Base-by-base conservation (phyloP, 2,888 invertebrate species). In the Drosophila picticornis region DNA sequence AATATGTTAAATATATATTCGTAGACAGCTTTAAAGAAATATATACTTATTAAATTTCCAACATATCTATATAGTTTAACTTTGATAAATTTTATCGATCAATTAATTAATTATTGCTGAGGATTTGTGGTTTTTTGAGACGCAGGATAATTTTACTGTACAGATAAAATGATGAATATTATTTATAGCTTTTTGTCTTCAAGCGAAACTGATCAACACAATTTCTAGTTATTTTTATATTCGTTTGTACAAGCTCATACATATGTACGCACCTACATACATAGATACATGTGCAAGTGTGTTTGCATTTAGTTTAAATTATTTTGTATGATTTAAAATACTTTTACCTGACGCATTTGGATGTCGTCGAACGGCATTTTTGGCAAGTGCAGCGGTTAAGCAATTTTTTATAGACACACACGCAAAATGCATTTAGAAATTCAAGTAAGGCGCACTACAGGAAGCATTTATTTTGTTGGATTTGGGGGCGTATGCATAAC, bases 401-500 rank as follows among this genome's bases (percentile, higher is more conserved):
- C 77, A 80, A 34, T 60, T 67, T 55, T 48, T 60, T 56, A 62
- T 64, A 65, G 60, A 62, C 16, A 53, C 29, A 48, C 43, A 46
- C 31, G 32, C 10, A 53, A 65, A 76, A 48, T 70, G 62, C 64
- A 71, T 75, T 72, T 38, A 57, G 57, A 53, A 56, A 70, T 55
- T 64, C 56, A 34, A 65, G 52, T 67, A 63, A 53, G 36, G 43
- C 43, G 22, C 40, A 62, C 36, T 43, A 48, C 65, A 66, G 84
- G 70, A 84, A 81, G 75, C 50, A 65, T 56, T 76, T 61, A 52
- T 67, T 76, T 40, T 53, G 32, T 74, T 60, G 64, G 63, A 62
- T 64, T 70, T 66, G 46, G 62, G 73, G 84, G 72, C 90, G 88
- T 80, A 82, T 84, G 72, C 80, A 82, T 74, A 75, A 89, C 75